These are phyloP conservation scores for Empidonax traillii DNA, from an alignment of 2,113 vertebrate species.

Conservation along the genomic window DNA sequence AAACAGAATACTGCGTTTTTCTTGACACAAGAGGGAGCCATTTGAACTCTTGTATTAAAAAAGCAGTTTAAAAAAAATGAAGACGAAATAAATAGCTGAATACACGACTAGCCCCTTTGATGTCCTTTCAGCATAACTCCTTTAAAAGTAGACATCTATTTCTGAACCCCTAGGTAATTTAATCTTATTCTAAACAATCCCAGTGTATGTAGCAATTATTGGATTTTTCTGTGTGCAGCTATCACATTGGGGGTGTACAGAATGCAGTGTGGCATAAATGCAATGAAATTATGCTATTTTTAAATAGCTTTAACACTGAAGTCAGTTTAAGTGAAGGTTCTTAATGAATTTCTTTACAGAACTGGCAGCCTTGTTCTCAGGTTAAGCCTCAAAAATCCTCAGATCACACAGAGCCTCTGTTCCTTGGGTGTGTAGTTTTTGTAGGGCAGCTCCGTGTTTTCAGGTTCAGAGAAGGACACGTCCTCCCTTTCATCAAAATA, in stretches of 20 bases:
- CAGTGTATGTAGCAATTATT: not conserved
- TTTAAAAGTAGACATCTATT: not conserved
- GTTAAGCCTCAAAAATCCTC: not conserved
- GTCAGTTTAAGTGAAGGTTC: not conserved
- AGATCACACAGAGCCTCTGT: not conserved
- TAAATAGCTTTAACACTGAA: not conserved
- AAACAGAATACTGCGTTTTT: not conserved
- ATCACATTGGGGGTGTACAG: not conserved
- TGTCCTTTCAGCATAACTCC: constrained; percentile 17
- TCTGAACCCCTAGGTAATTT: constrained; percentile 5
- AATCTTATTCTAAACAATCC: constrained; percentile 3
- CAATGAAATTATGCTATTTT: not conserved
- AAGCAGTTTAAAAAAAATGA: not conserved
- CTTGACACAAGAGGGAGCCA: constrained; percentile 72
- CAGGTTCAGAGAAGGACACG: not conserved
- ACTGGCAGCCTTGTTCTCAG: not conserved
- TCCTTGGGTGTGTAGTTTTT: not conserved
- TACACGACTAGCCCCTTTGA: not conserved
- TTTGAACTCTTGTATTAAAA: constrained; percentile 19
- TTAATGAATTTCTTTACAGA: not conserved
- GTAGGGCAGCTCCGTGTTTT: not conserved
- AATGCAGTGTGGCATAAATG: not conserved
- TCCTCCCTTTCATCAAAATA: not conserved
- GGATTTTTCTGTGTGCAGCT: not conserved
- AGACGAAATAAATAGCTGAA: not conserved